Percentiles rank a stretch among this genome's conserved stretches.
Evolutionary conservation across 2,888 invertebrate genomes (phyloP).

Genomic region (Esperia sulphurella): DNA sequence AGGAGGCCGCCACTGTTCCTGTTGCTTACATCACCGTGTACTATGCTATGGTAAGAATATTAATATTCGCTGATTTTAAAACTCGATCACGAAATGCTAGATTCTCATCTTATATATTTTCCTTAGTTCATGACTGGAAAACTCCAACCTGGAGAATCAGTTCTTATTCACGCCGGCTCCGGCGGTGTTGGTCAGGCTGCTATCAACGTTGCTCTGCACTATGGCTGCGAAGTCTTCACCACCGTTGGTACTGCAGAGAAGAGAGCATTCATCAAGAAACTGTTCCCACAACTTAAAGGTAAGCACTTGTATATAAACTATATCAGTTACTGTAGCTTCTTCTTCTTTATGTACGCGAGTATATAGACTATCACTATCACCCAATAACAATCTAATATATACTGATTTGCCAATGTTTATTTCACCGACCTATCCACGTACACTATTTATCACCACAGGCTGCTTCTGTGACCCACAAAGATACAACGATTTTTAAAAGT

Average conservation of each 20-base stretch:
- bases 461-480: too few relatives aligned
- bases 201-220: conserved; percentile 93
- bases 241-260: conserved; percentile 95
- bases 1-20: conserved; percentile 88
- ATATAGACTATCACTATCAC: too few relatives aligned
- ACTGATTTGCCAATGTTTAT: too few relatives aligned
- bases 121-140: conserved; percentile 81
- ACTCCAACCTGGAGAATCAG: conserved; percentile 89
- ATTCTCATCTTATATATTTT: too few relatives aligned
- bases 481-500: too few relatives aligned
- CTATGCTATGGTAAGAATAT: conserved; percentile 65
- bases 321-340: too few relatives aligned
- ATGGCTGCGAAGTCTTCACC: conserved; percentile 94
- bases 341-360: too few relatives aligned
- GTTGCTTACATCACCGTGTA: conserved; percentile 87
- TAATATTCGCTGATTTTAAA: too few relatives aligned
- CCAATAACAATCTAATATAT: too few relatives aligned
- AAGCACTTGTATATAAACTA: conserved; percentile 15
- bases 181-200: conserved; percentile 99
- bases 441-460: too few relatives aligned
- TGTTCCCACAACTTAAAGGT: conserved; percentile 88
- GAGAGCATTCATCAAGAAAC: conserved; percentile 91
- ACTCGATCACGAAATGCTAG: too few relatives aligned
- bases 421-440: too few relatives aligned
- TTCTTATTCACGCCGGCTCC: conserved; percentile 96